phyloP scores from a whole-genome alignment of 2,888 invertebrate genomes.

The Thysanoteuthis rhombus region DNA sequence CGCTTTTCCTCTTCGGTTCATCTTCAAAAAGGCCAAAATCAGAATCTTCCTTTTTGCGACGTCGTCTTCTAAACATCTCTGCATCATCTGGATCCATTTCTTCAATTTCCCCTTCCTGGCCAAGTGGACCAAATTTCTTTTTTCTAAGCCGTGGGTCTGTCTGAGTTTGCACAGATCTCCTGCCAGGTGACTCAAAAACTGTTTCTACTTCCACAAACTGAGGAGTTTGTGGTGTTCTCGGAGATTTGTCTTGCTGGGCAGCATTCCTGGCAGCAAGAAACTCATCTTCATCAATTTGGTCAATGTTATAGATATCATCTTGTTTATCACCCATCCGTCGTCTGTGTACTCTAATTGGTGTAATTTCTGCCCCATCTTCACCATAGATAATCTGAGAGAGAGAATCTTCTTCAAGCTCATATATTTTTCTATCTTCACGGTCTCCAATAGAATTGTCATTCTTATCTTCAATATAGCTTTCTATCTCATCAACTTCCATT shows the following conservation, averaged over 20 bases:
- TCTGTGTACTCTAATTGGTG: conserved; percentile 31
- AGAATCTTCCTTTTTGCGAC: conserved; percentile 50
- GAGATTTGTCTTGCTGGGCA: conserved; percentile 33
- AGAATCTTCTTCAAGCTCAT: conserved; percentile 25
- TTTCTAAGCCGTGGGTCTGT: conserved; percentile 61
- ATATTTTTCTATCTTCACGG: conserved; percentile 27
- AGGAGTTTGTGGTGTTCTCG: conserved; percentile 46
- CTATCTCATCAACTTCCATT: conserved; percentile 35
- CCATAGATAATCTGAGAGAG: background rate
- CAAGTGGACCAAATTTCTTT: conserved; percentile 61
- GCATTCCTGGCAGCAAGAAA: conserved; percentile 27
- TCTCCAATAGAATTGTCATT: conserved; percentile 33
- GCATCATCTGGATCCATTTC: conserved; percentile 46
- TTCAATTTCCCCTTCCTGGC: conserved; percentile 50
- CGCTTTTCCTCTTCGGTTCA: conserved; percentile 55
- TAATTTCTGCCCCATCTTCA: conserved; percentile 28
- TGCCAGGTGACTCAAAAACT: conserved; percentile 53
- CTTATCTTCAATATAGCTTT: conserved; percentile 32
- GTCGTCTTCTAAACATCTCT: conserved; percentile 41
- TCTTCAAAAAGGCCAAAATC: conserved; percentile 57
- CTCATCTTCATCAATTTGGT: conserved; percentile 44
- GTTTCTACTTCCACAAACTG: conserved; percentile 61
- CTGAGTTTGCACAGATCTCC: conserved; percentile 60
- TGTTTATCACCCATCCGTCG: conserved; percentile 18
- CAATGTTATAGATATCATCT: conserved; percentile 51